Percentiles rank a stretch among this genome's conserved stretches.
These are phyloP conservation scores for Pheosia tremula DNA, from an alignment of 2,888 invertebrate species.

Conservation along the genomic window DNA sequence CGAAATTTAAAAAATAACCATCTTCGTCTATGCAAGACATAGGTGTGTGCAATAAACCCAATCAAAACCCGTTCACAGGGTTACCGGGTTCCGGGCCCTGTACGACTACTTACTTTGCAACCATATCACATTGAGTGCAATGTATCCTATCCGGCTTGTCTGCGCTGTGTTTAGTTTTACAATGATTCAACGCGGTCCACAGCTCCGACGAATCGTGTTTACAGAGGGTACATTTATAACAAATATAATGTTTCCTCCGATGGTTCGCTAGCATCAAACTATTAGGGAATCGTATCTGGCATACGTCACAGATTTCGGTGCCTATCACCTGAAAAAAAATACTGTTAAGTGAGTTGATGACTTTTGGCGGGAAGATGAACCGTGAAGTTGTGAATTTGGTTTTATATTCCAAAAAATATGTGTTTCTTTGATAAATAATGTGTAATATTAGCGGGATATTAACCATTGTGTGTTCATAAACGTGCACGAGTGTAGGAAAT, in stretches of 20 bases:
- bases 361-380: too few species aligned
- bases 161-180: conserved; percentile 43
- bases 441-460: too few species aligned
- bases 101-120: conserved; percentile 43
- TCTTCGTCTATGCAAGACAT: too few species aligned
- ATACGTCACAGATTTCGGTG: conserved; percentile 45
- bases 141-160: conserved; percentile 49
- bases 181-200: conserved; percentile 46
- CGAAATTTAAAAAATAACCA: too few species aligned
- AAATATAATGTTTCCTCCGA: conserved; percentile 42
- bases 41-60: too few species aligned
- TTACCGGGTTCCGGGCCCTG: too few species aligned
- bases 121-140: conserved; percentile 47
- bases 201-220: conserved; percentile 39
- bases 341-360: neutral
- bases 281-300: conserved; percentile 41
- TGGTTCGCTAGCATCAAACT: conserved; percentile 34
- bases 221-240: conserved; percentile 54
- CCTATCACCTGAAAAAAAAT: conserved; percentile 49
- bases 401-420: too few species aligned
- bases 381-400: too few species aligned
- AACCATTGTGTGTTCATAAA: too few species aligned
- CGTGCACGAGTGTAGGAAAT: too few species aligned
- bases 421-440: too few species aligned
- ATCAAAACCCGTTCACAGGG: too few species aligned